Evolutionary conservation across 2,888 invertebrate genomes (phyloP).

Genomic region (Spodoptera littoralis): DNA sequence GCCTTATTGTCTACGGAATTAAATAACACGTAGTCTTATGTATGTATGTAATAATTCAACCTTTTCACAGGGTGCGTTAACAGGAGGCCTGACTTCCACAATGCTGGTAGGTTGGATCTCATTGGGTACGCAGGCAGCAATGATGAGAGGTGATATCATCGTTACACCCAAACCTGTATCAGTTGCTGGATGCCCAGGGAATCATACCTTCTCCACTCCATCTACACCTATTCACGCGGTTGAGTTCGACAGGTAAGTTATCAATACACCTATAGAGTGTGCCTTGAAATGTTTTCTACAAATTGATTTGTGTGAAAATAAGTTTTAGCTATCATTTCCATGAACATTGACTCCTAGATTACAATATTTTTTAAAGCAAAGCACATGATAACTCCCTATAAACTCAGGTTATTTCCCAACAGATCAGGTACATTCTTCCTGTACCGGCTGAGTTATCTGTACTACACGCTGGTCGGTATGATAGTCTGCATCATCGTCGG

Average conservation of each 20-base stretch:
- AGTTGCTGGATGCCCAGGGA: constrained; percentile 85
- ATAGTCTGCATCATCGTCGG: constrained; percentile 91
- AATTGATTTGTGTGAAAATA: no score
- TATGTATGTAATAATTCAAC: not conserved
- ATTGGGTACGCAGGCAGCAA: constrained; percentile 91
- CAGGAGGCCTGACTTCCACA: constrained; percentile 90
- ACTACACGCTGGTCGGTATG: constrained; percentile 93
- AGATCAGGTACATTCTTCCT: constrained; percentile 90
- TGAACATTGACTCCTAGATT: no score
- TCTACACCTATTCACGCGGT: constrained; percentile 52
- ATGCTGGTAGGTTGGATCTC: constrained; percentile 91
- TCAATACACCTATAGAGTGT: no score
- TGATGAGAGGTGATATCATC: constrained; percentile 90
- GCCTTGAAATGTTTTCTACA: no score
- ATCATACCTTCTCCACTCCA: constrained; percentile 64
- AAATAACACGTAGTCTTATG: no score
- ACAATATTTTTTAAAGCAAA: no score
- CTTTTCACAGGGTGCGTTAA: constrained; percentile 89
- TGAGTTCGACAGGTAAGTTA: constrained; percentile 74
- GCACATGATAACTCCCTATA: no score
- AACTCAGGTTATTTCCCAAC: constrained; percentile 45
- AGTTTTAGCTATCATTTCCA: no score
- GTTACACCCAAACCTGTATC: constrained; percentile 90
- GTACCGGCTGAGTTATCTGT: constrained; percentile 93
- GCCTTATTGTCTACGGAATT: no score